Evolutionary conservation across 2,113 vertebrate genomes (phyloP), one percentile per base, ranked within the genome.

Genomic region (Laticauda colubrina): DNA sequence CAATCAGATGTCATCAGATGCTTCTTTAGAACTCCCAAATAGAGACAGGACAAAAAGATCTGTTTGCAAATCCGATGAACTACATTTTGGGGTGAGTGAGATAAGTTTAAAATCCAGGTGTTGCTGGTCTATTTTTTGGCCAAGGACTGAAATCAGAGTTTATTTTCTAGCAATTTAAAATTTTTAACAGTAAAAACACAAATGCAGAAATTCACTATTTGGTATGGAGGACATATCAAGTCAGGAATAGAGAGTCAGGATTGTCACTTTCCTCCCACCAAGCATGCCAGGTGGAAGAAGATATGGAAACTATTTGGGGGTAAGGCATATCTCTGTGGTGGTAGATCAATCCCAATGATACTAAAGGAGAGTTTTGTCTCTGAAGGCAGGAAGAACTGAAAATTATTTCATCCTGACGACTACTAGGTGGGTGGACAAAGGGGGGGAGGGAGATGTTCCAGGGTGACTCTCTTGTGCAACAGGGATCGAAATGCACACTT

Each of bases 341-440:
- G 56, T 51, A 1, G 59, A 7, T 26, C 59, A 61, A 29, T 61
- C 5, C 26, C 61, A 64, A 20, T 29, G 24, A 11, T 11, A 4
- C 24, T 26, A 29, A 4, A 29, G 61, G 24, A 29, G 26, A 3
- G 26, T 12, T 12, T 64, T 64, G 24, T 10, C 24, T 64, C 61
- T 0, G 3, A 26, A 29, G 8, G 9, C 26, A 10, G 10, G 9
- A 12, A n/a, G 3, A 5, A 3, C 5, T 3, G 64, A 7, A 18
- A 34, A 11, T 7, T 2, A 20, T n/a, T n/a, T 11, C 61, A n/a
- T 4, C 0, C 4, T 29, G 14, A 75, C 5, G 2, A 34, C 5
- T 18, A 2, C 14, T 75, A 3, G 64, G 64, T 2, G 11, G 64
- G 2, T n/a, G 64, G 18, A 34, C 14, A 69, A 69, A 69, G 26